Evolutionary conservation across 2,113 vertebrate genomes (phyloP), one percentile per base, ranked within the genome.

Genomic region (Nycticebus coucang): DNA sequence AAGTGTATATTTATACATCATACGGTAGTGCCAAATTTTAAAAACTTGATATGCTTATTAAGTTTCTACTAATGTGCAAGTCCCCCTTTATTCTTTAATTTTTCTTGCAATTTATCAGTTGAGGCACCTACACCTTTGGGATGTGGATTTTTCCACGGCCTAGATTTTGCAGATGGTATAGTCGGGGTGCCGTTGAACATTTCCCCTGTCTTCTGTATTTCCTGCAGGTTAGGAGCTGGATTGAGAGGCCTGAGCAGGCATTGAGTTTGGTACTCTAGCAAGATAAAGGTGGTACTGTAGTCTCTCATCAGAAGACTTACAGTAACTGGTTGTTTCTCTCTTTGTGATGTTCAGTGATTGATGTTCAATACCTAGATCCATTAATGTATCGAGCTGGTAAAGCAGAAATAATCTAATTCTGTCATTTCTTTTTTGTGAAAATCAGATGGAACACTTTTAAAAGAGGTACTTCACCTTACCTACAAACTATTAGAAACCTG

Each of bases 11-110:
- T 15, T 72, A 33, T 30, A 53, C 4, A 10, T 24, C 37, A 4
- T 26, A 14, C 1, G 14, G 0, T 7, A 80, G 22, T 37, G 14
- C 1, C 12, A 86, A 62, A 11, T 79, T 89, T 41, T 28, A 62
- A 60, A 75, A 24, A 24, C 3, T 24, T 78, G 33, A 41, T 50
- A 37, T 12, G 37, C 12, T 7, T 75, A 7, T 82, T n/a, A 77
- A 80, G 12, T 59, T 87, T 94, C 62, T 88, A 84, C 80, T 57
- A n/a, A 64, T 66, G 37, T 62, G 28, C 2, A 72, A n/a, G 53
- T 18, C 24, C 24, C 30, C 69, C 62, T 78, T 62, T 24, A 24
- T 74, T 66, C 15, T 18, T 71, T 55, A 93, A 18, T 92, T 59
- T 93, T 87, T 30, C 8, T 66, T 72, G 21, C 4, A 64, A 33